Conservation (phyloP, 2,888 invertebrate genomes). For the Nebria salina region DNA sequence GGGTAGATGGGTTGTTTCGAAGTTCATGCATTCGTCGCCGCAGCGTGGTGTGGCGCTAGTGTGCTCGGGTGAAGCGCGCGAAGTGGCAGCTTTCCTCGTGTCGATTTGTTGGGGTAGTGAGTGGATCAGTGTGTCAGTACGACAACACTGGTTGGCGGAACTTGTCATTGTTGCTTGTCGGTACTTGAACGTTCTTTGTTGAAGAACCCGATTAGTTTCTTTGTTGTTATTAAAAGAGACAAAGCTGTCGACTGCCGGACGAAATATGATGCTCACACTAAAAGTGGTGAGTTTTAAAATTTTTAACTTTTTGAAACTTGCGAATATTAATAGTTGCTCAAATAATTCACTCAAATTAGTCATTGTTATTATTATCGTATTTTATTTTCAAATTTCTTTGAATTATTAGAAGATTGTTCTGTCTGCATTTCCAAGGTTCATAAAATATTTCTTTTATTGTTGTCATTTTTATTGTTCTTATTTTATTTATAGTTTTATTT, state of each 20-base stretch:
- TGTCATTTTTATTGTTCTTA: too few relatives aligned
- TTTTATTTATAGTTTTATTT: too few relatives aligned
- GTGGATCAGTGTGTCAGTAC: conserved; percentile 32
- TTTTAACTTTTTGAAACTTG: too few relatives aligned
- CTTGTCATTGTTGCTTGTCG: too few relatives aligned
- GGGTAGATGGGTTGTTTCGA: neutral
- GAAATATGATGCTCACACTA: neutral
- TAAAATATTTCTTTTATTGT: too few relatives aligned
- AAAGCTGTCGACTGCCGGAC: neutral
- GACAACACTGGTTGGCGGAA: neutral
- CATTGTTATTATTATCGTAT: too few relatives aligned
- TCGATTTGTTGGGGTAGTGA: neutral
- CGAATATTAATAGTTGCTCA: too few relatives aligned
- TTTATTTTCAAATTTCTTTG: too few relatives aligned
- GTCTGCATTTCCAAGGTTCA: too few relatives aligned
- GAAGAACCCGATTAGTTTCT: neutral
- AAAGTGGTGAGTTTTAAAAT: neutral
- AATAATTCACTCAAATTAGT: too few relatives aligned
- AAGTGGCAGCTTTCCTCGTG: conserved; percentile 2
- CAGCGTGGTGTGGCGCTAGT: neutral
- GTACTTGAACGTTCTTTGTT: neutral
- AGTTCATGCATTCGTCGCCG: neutral
- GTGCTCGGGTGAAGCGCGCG: neutral
- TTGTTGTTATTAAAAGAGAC: neutral
- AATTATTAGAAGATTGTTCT: too few relatives aligned